Evolutionary conservation across 2,888 invertebrate species (phyloP), one percentile per base, ranked within the genome.

Genomic region (Molanna angustata): DNA sequence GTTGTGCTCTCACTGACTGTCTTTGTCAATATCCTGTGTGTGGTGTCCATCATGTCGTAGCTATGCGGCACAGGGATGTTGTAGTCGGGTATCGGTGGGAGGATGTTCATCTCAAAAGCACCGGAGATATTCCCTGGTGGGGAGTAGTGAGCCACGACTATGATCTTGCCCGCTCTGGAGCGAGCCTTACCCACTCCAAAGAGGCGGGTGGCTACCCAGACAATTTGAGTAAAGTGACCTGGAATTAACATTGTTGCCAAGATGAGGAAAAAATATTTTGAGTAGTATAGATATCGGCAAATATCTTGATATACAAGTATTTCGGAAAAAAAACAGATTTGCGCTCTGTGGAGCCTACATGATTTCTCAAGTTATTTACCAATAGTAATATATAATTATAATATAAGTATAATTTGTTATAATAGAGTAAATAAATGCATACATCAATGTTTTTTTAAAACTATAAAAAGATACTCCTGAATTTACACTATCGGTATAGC

Each of bases 171-270:
- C 13, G 86, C 85, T 37, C 86, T 75, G 22, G 87, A 87, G 46
- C 84, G 80, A 1, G 90, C 90, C 65, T 88, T 89, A 4, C 90
- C 92, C 1, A 92, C 82, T 2, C 93, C 92, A 65, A 91, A 84
- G 67, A 84, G 82, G 39, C 82, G 80, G 2, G 87, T 88, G 41
- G 78, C 80, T 31, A 83, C 81, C 92, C 93, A 93, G 18, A 92
- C 88, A 69, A 93, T 78, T 72, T 92, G 92, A 0, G 90, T 90
- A 70, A 92, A 92, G 69, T 91, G 90, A 53, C 91, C 91, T 89
- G 70, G 16, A 68, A 67, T 61, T 52, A 2, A 27, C 11, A 7
- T 27, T n/a, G n/a, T n/a, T n/a, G n/a, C n/a, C n/a, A n/a, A n/a
- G n/a, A n/a, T n/a, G n/a, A n/a, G n/a, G n/a, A n/a, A n/a, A n/a